Evolutionary conservation across 2,888 invertebrate species (phyloP).

Genomic region (Rhopalosiphum nymphaeae): DNA sequence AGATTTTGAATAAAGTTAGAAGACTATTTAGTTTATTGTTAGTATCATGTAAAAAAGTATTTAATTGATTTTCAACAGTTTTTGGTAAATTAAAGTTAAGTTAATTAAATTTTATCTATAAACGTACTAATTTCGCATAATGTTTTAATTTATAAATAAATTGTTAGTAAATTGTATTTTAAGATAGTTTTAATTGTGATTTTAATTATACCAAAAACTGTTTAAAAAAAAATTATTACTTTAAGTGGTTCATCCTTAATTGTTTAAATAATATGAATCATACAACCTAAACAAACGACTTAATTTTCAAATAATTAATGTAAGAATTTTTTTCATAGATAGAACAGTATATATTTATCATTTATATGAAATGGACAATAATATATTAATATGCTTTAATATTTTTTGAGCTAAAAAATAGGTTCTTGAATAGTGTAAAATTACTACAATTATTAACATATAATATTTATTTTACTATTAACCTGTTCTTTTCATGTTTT

Average conservation of each 20-base stretch:
- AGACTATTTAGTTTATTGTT: background rate
- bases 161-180: background rate
- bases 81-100: background rate
- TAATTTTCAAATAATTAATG: background rate
- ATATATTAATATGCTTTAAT: background rate
- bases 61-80: background rate
- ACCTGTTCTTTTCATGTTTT: background rate
- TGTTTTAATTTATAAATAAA: background rate
- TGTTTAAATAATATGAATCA: background rate
- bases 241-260: background rate
- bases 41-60: background rate
- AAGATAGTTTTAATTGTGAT: background rate
- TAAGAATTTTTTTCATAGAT: background rate
- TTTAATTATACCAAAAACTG: background rate
- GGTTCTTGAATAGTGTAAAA: background rate
- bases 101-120: background rate
- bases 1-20: background rate
- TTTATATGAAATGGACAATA: constrained; percentile 5
- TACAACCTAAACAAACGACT: background rate
- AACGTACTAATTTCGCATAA: background rate
- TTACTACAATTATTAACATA: background rate
- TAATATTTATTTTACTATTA: background rate
- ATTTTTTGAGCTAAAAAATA: background rate
- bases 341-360: background rate
- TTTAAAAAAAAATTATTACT: background rate